Conservation (phyloP, 2,797 vertebrate genomes). For the Bovichtus variegatus region DNA sequence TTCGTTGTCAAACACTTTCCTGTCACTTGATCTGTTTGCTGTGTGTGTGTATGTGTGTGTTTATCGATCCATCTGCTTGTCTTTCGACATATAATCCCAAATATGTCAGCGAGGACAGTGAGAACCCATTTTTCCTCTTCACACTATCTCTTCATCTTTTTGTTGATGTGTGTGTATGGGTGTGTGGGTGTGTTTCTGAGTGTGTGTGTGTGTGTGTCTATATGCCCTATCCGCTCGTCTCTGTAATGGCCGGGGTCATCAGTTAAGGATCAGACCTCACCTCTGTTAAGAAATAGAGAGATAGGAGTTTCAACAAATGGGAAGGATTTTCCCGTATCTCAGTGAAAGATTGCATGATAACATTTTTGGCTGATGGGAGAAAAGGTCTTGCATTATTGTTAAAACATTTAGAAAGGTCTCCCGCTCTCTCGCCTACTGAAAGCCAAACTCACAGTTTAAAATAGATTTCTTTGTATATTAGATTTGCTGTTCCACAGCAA, state of each 20-base stretch:
- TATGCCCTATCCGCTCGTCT: slow-evolving; percentile 36
- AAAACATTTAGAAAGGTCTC: slow-evolving; percentile 19
- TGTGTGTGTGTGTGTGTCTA: slow-evolving; percentile 36
- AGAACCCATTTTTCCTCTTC: slow-evolving; percentile 54
- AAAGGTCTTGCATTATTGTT: slow-evolving; percentile 48
- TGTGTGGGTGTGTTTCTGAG: slow-evolving; percentile 31
- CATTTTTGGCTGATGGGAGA: slow-evolving; percentile 68
- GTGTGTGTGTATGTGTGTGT: slow-evolving; percentile 20
- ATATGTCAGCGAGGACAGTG: slow-evolving; percentile 62
- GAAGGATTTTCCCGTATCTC: slow-evolving; percentile 68
- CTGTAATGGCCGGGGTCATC: slow-evolving; percentile 71
- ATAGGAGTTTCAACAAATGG: slow-evolving; percentile 66
- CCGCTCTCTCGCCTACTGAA: slow-evolving; percentile 5
- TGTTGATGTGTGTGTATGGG: slow-evolving; percentile 34
- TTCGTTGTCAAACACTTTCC: slow-evolving; percentile 53
- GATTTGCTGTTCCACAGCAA: background rate
- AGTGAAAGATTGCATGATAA: slow-evolving; percentile 68
- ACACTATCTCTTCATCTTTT: slow-evolving; percentile 64
- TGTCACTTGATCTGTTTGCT: slow-evolving; percentile 50
- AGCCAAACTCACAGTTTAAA: slow-evolving; percentile 24
- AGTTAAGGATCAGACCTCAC: slow-evolving; percentile 72
- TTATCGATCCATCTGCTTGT: slow-evolving; percentile 44
- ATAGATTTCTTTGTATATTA: background rate
- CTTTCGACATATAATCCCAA: slow-evolving; percentile 53
- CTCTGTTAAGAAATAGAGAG: slow-evolving; percentile 72